These are phyloP conservation scores for Pipistrellus nathusii DNA, from an alignment of 2,797 vertebrate genomes.

Conservation along the genomic window DNA sequence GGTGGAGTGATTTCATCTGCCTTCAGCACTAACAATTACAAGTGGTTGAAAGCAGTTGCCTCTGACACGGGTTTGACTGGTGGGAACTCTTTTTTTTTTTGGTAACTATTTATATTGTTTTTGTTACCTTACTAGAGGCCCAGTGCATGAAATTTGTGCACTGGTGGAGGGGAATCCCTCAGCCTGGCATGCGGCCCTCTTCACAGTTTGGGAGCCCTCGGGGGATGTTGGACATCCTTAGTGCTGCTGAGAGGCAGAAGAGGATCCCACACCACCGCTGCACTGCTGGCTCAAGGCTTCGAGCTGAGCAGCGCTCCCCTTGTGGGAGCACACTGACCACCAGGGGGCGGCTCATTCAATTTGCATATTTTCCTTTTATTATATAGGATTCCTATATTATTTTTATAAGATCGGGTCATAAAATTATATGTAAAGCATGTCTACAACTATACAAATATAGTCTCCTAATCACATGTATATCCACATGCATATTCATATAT, in stretches of 20 bases:
- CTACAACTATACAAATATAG: slow-evolving; percentile 27
- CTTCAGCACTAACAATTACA: background rate
- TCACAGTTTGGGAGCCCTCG: too few relatives aligned
- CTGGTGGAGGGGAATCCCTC: too few relatives aligned
- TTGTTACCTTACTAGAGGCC: background rate
- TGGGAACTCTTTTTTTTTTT: background rate
- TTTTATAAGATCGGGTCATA: slow-evolving; percentile 40
- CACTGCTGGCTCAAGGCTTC: too few relatives aligned
- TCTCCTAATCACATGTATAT: background rate
- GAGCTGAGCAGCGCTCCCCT: too few relatives aligned
- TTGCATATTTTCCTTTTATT: too few relatives aligned
- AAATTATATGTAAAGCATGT: slow-evolving; percentile 40
- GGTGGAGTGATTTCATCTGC: background rate
- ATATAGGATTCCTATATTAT: background rate
- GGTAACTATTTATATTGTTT: slow-evolving; percentile 11
- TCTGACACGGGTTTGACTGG: background rate
- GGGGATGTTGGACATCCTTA: too few relatives aligned
- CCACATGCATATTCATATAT: background rate
- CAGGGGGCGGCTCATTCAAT: too few relatives aligned
- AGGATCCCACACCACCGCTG: too few relatives aligned
- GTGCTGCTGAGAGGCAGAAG: too few relatives aligned
- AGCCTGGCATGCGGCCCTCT: too few relatives aligned
- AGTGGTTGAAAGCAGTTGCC: background rate
- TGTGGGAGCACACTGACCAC: too few relatives aligned
- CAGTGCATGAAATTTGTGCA: too few relatives aligned